phyloP scores from a whole-genome alignment of 2,797 vertebrate species.

The Chrysocyon brachyurus region DNA sequence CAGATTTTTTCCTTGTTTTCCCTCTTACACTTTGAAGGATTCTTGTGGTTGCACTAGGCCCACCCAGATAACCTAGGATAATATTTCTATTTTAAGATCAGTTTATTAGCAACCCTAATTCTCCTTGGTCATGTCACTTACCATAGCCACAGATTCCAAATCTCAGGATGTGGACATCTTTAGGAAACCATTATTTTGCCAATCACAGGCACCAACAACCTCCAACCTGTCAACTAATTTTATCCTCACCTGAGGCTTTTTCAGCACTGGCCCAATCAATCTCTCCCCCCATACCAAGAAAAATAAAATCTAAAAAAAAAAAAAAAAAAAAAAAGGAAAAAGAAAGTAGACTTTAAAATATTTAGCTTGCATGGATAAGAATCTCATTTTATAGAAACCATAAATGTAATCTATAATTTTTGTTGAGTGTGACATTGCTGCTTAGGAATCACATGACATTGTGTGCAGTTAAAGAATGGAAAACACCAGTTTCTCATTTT shows the following conservation, averaged over 20 bases:
- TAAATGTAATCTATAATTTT: slow-evolving; percentile 9
- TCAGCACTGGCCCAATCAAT: not conserved
- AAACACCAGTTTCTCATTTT: not conserved
- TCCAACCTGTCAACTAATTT: not conserved
- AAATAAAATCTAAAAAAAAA: slow-evolving; percentile 40
- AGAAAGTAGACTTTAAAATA: not conserved
- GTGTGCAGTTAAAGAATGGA: not conserved
- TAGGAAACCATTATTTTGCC: not conserved
- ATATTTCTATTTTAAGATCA: not conserved
- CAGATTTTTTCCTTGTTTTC: not conserved
- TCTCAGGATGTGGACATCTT: not conserved
- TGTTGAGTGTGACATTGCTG: not conserved
- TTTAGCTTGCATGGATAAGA: not conserved
- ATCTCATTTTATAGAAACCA: not conserved
- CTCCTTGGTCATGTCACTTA: not conserved
- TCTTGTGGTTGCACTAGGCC: not conserved
- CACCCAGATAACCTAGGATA: not conserved
- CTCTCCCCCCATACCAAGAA: not conserved
- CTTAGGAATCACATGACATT: not conserved
- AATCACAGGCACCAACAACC: not conserved
- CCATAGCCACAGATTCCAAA: not conserved
- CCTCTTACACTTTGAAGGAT: not conserved
- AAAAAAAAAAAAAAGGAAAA: slow-evolving; percentile 18
- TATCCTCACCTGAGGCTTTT: not conserved
- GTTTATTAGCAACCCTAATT: not conserved